Evolutionary conservation across 2,797 vertebrate genomes (phyloP), one percentile per base, ranked within the genome.

Genomic region (Malurus leucopterus): DNA sequence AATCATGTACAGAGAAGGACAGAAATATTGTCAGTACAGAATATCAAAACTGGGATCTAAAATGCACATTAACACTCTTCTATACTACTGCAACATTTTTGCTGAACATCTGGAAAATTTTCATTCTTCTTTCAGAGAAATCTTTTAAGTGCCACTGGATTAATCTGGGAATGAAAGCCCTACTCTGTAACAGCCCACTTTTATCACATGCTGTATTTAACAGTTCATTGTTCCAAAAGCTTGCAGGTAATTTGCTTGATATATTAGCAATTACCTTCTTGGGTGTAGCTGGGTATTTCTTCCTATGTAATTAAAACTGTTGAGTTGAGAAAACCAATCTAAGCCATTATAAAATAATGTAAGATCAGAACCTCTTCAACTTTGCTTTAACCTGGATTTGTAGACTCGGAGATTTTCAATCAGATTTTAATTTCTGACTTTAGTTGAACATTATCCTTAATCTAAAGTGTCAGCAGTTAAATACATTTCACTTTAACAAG

Each of bases 351-450:
- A 86, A 94, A 93, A 70, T 38, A 57, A 68, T 50, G 11, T 78
- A 90, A 91, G 59, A 92, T 62, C 77, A 96, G 70, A 92, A 90
- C 44, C 77, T 89, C 70, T 94, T 94, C 72, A 86, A 84, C 69
- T 95, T 95, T 46, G 59, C 73, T 92, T 95, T 95, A 94, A 92
- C 69, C 46, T 85, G 41, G 49, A 69, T 93, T 73, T 86, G n/a
- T 84, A 76, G 43, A 65, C 30, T 59, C 27, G 5, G 34, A 88
- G 40, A 92, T 92, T 91, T 92, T 61, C 72, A 91, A 50, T 81
- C 46, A 80, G n/a, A 87, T 77, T 69, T 91, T 94, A 92, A 93
- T 90, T 96, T 96, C 62, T 78, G 40, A 88, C 30, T 83, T 65
- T 63, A 20, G 64, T 77, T 89, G 43, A 18, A 62, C 51, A 67